A percentile compares a stretch with the other conserved stretches of the same genome.
phyloP scores from a whole-genome alignment of 2,888 invertebrate genomes.

The Dynastes grantii region DNA sequence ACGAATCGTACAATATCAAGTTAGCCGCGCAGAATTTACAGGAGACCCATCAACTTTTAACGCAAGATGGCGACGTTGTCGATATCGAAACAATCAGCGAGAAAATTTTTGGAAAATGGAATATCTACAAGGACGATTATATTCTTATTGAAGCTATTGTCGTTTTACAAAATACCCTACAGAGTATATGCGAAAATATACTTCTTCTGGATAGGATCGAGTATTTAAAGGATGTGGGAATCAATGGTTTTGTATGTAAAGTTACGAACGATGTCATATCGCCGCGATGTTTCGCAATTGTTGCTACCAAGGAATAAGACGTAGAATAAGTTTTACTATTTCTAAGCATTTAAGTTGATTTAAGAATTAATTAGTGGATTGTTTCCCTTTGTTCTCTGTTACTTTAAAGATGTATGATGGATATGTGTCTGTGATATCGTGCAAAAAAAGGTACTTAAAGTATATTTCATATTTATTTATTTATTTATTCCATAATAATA shows the following conservation, averaged over 20 bases:
- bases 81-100: conserved; percentile 40
- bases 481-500: no score
- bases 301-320: conserved; percentile 41
- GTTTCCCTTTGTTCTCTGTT: no score
- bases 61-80: conserved; percentile 34
- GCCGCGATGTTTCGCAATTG: conserved; percentile 78
- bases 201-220: conserved; percentile 73
- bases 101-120: conserved; percentile 65
- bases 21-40: conserved; percentile 63
- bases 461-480: no score
- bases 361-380: no score
- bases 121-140: conserved; percentile 63
- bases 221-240: conserved; percentile 68
- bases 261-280: conserved; percentile 77
- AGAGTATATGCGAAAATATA: conserved; percentile 75
- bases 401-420: no score
- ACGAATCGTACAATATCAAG: conserved; percentile 58
- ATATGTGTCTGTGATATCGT: no score
- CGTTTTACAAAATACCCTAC: conserved; percentile 71
- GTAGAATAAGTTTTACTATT: neutral
- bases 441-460: no score
- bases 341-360: no score
- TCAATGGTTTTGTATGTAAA: conserved; percentile 72
- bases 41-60: conserved; percentile 60
- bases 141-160: conserved; percentile 69